Percentiles rank a stretch among this genome's conserved stretches.
Conservation (phyloP, 2,888 invertebrate species). For the Stenodera caucasica region DNA sequence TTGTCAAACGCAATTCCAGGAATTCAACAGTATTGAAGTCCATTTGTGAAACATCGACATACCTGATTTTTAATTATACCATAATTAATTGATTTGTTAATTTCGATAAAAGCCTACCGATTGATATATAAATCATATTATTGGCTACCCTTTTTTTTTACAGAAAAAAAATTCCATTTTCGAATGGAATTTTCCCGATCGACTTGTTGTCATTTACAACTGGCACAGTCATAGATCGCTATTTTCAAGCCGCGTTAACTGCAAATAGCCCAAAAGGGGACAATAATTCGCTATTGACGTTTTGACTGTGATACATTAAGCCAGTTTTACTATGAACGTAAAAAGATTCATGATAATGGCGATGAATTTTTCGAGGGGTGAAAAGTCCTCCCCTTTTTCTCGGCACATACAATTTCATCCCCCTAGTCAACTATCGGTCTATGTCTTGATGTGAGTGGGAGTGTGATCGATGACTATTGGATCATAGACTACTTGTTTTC, state of each 20-base stretch:
- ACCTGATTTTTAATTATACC: neutral
- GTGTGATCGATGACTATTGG: neutral
- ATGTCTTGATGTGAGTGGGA: constrained; percentile 26
- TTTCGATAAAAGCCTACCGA: neutral
- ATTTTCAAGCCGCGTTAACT: constrained; percentile 51
- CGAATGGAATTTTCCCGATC: constrained; percentile 29
- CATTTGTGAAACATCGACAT: constrained; percentile 34
- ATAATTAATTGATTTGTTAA: neutral
- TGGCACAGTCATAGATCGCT: constrained; percentile 48
- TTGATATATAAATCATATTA: too few relatives aligned
- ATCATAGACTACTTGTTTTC: neutral
- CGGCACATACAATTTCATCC: too few relatives aligned
- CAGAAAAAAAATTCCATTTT: too few relatives aligned
- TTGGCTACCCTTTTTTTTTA: too few relatives aligned
- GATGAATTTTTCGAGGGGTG: constrained; percentile 35
- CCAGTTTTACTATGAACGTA: too few relatives aligned
- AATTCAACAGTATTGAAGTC: constrained; percentile 44
- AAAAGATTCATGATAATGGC: constrained; percentile 41
- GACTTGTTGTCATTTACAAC: constrained; percentile 43
- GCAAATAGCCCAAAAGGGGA: constrained; percentile 53
- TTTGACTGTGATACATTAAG: constrained; percentile 48
- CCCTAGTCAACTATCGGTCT: constrained; percentile 19
- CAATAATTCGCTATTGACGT: constrained; percentile 50
- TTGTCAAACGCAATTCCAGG: constrained; percentile 53
- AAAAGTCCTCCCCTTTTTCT: too few relatives aligned